Evolutionary conservation across 2,113 vertebrate species (phyloP), one percentile per base, ranked within the genome.

Genomic region (Corythaeola cristata): DNA sequence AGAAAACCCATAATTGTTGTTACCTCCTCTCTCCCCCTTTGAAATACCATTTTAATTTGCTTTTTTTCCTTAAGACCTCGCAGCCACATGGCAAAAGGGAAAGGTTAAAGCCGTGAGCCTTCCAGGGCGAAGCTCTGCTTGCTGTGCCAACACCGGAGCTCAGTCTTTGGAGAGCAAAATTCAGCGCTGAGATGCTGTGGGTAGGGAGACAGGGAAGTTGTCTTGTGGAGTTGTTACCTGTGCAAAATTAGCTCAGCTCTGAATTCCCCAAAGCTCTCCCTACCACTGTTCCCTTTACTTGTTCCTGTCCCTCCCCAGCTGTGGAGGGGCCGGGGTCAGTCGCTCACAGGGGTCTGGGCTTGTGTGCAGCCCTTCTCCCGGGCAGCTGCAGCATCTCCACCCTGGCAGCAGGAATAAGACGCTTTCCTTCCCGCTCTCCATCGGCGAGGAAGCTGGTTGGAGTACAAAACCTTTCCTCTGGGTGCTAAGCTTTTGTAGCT

Each of bases 41-140:
- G n/a, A 56, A 55, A 23, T 15, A 1, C 15, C 49, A 1, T 47
- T 76, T 56, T 52, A 7, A 10, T 79, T 55, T 63, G 8, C 17
- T 32, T 39, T 9, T 32, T 37, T 63, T 14, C 23, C 60, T 20
- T 22, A 2, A 69, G 35, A 3, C 37, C 19, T 45, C 44, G 8
- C 32, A 59, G 27, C 18, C n/a, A 39, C 45, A 24, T 37, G 0
- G 5, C 24, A 6, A 30, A 4, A 0, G 33, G 60, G n/a, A 17
- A 10, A 7, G 59, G 50, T 3, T n/a, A 2, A 18, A 33, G 64
- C 59, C 0, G 0, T 15, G 55, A 72, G 30, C 50, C 20, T 55
- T 80, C 41, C 37, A 22, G 24, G 60, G 55, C 1, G 4, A 78
- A 89, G 73, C n/a, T 64, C 52, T 19, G 23, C 41, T 64, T 15